Evolutionary conservation across 2,888 invertebrate genomes (phyloP), one percentile per base, ranked within the genome.

Genomic region (Drosophila dives): DNA sequence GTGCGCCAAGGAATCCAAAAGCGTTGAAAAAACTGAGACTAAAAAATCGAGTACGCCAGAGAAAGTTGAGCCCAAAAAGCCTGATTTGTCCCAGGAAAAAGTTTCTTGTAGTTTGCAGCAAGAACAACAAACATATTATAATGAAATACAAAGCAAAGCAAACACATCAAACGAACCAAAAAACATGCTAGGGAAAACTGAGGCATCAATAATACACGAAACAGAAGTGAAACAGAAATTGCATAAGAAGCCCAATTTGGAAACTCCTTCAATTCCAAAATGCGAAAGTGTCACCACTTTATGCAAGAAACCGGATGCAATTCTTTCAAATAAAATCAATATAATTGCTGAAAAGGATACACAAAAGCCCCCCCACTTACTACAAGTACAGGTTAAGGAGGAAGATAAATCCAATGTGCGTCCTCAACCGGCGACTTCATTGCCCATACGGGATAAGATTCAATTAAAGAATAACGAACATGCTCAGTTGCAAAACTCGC

Each of bases 321-420:
- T 51, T 12, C 60, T 63, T 53, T 3, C 56, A 10, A 63, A 59
- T 49, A 76, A 83, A 60, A 42, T 69, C 15, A 79, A 76, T n/a
- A 36, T 53, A 1, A 50, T 38, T 8, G 15, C 55, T 0, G 86
- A 86, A 12, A 87, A 80, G 40, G 88, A 81, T 6, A 15, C 49
- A 2, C 50, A 61, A 10, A 77, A 82, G 15, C 33, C 76, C 20
- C 48, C 75, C 6, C 83, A 79, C 20, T 79, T 87, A 26, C 76
- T 91, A 26, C 90, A 91, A 74, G 77, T 91, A 34, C 90, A 91
- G 73, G 87, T 91, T 4, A 92, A 92, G 45, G 92, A 91, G 60
- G 91, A 91, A 66, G 91, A 91, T 1, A 86, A 90, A 69, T 48
- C 87, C 1, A 85, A 80, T 59, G 38, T 80, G 1, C 72, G 72